phyloP scores from a whole-genome alignment of 1,140 invertebrate genomes.

The Bombus picipes region DNA sequence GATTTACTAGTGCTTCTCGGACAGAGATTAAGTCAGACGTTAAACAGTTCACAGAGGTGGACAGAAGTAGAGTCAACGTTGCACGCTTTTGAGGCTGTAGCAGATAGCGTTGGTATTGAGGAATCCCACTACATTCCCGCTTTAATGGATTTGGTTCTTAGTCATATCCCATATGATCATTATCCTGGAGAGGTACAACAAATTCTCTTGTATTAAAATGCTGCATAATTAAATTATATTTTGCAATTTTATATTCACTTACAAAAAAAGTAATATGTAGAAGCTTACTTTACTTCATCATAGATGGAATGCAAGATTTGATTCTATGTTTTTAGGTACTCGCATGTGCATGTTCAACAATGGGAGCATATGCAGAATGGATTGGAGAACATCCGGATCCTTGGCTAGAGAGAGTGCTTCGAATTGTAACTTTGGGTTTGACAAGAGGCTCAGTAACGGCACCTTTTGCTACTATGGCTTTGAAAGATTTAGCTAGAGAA shows the following conservation, averaged over 20 bases:
- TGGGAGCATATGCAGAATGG: constrained; percentile 92
- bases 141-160: constrained; percentile 86
- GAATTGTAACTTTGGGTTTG: constrained; percentile 87
- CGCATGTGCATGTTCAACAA: constrained; percentile 75
- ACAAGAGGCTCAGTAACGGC: constrained; percentile 86
- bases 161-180: constrained; percentile 86
- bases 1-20: constrained; percentile 87
- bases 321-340: constrained; percentile 67
- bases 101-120: constrained; percentile 88
- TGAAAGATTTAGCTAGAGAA: constrained; percentile 92
- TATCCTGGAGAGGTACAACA: constrained; percentile 76
- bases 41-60: constrained; percentile 81
- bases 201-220: constrained; percentile 26
- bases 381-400: constrained; percentile 88
- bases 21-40: constrained; percentile 80
- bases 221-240: constrained; percentile 21
- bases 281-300: not conserved
- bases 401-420: constrained; percentile 87
- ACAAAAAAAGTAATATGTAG: not conserved
- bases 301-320: not conserved
- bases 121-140: constrained; percentile 86
- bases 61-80: constrained; percentile 90
- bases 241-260: not conserved
- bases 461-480: constrained; percentile 91
- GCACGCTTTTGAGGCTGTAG: constrained; percentile 91